These are phyloP conservation scores for Ligdia adustata DNA, from an alignment of 2,888 invertebrate genomes.

Conservation along the genomic window DNA sequence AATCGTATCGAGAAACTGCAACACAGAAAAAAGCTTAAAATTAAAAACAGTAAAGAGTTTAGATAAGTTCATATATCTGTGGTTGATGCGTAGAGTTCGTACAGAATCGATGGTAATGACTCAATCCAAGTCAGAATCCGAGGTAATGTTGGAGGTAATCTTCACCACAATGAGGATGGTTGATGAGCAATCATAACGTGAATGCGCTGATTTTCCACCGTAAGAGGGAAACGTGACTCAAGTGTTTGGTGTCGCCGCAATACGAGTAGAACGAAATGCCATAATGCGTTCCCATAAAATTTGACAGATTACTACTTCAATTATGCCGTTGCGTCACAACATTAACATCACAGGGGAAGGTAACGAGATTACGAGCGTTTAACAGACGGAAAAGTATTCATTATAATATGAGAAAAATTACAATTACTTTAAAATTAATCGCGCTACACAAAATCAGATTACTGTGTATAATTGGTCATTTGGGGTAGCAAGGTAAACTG, in stretches of 20 bases:
- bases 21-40: no score
- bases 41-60: no score
- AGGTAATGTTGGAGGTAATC: slow-evolving; percentile 58
- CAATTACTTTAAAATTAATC: no score
- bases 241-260: slow-evolving; percentile 59
- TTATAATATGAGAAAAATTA: no score
- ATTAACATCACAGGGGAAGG: slow-evolving; percentile 14
- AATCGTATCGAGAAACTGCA: no score
- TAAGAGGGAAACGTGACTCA: slow-evolving; percentile 58
- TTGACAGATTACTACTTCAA: slow-evolving; percentile 40
- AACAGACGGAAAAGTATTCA: no score
- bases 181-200: slow-evolving; percentile 60
- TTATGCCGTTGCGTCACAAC: slow-evolving; percentile 11
- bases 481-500: no score
- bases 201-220: slow-evolving; percentile 58
- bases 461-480: no score
- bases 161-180: slow-evolving; percentile 60
- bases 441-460: no score
- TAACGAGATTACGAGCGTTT: background rate
- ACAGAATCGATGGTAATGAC: slow-evolving; percentile 51
- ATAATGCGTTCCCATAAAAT: slow-evolving; percentile 62
- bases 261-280: slow-evolving; percentile 44
- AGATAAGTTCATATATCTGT: no score
- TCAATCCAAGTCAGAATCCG: slow-evolving; percentile 53
- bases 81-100: no score